Percentiles rank a stretch among this genome's conserved stretches.
Evolutionary conservation across 2,888 invertebrate species (phyloP).

Genomic region (Calameuta filiformis): DNA sequence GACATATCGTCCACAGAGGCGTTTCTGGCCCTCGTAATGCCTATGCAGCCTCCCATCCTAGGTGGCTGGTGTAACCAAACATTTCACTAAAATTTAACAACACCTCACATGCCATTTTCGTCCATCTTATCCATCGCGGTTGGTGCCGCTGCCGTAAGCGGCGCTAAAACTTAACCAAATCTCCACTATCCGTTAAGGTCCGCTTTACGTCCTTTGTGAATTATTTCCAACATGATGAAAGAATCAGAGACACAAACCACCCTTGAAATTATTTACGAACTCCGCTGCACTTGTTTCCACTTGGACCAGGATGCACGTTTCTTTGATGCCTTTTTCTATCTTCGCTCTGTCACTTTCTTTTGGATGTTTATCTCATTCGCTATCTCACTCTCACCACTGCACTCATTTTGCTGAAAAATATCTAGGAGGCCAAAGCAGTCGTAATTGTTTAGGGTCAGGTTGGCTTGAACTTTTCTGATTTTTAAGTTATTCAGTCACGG

Average conservation of each 20-base stretch:
- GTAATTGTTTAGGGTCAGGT: slow-evolving; percentile 2
- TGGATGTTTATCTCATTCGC: too few relatives aligned
- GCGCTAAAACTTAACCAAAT: slow-evolving; percentile 24
- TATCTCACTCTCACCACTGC: neutral
- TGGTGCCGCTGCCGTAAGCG: slow-evolving; percentile 26
- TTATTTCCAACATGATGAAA: too few relatives aligned
- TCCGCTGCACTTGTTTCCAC: too few relatives aligned
- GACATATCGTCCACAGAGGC: slow-evolving; percentile 85
- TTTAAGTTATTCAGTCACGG: neutral
- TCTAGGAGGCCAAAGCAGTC: slow-evolving; percentile 10
- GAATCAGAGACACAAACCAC: too few relatives aligned
- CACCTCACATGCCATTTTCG: slow-evolving; percentile 62
- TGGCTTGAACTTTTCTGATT: neutral
- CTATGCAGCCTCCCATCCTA: slow-evolving; percentile 91
- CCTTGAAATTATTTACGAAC: too few relatives aligned
- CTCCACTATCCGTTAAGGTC: too few relatives aligned
- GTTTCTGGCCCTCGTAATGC: slow-evolving; percentile 83
- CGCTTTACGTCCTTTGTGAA: too few relatives aligned
- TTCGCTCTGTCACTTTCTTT: too few relatives aligned
- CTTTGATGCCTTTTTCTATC: too few relatives aligned
- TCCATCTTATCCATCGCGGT: slow-evolving; percentile 47
- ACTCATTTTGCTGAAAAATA: neutral
- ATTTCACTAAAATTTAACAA: slow-evolving; percentile 66
- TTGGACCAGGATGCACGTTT: too few relatives aligned
- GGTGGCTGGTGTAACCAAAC: slow-evolving; percentile 68